A percentile compares a stretch with the other conserved stretches of the same genome.
These are phyloP conservation scores for Pseudomyrmex sp. DNA, from an alignment of 1,140 invertebrate species.

Conservation along the genomic window DNA sequence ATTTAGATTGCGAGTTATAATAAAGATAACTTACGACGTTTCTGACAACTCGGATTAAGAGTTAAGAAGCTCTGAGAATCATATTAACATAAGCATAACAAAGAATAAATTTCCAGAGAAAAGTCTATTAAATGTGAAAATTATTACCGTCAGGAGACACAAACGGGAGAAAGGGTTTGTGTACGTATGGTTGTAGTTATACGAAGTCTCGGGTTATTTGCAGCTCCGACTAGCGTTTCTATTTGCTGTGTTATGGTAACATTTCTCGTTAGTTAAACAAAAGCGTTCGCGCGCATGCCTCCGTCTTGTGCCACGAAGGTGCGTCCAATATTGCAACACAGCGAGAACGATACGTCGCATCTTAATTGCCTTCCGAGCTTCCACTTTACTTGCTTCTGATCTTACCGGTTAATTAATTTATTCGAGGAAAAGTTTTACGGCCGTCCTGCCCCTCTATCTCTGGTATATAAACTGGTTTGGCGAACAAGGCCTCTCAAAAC, in stretches of 20 bases:
- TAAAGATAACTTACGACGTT: slow-evolving; percentile 16
- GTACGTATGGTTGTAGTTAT: neutral
- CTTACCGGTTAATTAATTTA: slow-evolving; percentile 63
- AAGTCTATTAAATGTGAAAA: neutral
- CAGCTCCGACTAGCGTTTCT: slow-evolving; percentile 1
- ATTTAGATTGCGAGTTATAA: slow-evolving; percentile 18
- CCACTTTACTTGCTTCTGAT: slow-evolving; percentile 46
- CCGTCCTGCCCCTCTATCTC: neutral
- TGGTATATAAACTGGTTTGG: slow-evolving; percentile 28
- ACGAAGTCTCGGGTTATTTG: neutral
- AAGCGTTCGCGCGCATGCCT: slow-evolving; percentile 2
- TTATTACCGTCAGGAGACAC: slow-evolving; percentile 2
- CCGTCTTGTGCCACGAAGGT: slow-evolving; percentile 1
- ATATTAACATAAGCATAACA: slow-evolving; percentile 3
- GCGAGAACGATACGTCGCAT: slow-evolving; percentile 50
- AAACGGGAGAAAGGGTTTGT: neutral
- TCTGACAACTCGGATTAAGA: slow-evolving; percentile 33
- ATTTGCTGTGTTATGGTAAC: neutral
- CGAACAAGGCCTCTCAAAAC: slow-evolving; percentile 43
- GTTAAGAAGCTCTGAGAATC: slow-evolving; percentile 15
- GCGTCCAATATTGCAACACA: slow-evolving; percentile 26
- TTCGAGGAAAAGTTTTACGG: slow-evolving; percentile 57
- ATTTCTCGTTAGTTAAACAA: slow-evolving; percentile 9
- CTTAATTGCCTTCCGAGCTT: slow-evolving; percentile 46
- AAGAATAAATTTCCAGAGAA: neutral